Evolutionary conservation across 2,797 vertebrate species (phyloP).

Genomic region (Cossypha polioptera): DNA sequence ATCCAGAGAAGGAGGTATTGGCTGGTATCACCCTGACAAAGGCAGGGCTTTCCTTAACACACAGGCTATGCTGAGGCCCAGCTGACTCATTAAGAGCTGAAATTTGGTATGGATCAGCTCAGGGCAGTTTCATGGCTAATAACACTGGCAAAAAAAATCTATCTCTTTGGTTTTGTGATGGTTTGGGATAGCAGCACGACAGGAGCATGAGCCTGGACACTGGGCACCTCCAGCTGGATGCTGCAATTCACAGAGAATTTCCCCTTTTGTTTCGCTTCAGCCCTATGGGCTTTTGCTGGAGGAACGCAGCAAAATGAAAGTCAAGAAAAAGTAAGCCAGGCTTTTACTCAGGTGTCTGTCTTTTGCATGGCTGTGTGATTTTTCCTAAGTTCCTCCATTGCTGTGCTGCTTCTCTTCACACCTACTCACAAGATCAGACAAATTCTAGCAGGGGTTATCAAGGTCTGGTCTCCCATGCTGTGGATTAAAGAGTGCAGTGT

Average conservation of each 20-base stretch:
- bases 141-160: not conserved
- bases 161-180: not conserved
- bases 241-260: not conserved
- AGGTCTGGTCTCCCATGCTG: not conserved
- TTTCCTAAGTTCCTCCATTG: not conserved
- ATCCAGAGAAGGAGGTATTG: not conserved
- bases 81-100: not conserved
- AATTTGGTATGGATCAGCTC: not conserved
- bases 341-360: not conserved
- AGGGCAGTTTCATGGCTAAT: not conserved
- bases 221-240: not conserved
- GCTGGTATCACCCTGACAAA: not conserved
- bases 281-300: not conserved
- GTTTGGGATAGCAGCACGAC: not conserved
- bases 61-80: not conserved
- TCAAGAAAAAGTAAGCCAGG: not conserved
- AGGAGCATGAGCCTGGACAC: not conserved
- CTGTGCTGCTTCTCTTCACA: not conserved
- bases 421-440: not conserved
- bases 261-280: not conserved
- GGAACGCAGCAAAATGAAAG: not conserved
- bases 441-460: rapidly evolving
- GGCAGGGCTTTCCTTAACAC: not conserved
- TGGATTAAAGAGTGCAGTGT: not conserved
- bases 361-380: not conserved